Conservation (phyloP, 2,888 invertebrate genomes). For the Eupithecia exiguata region DNA sequence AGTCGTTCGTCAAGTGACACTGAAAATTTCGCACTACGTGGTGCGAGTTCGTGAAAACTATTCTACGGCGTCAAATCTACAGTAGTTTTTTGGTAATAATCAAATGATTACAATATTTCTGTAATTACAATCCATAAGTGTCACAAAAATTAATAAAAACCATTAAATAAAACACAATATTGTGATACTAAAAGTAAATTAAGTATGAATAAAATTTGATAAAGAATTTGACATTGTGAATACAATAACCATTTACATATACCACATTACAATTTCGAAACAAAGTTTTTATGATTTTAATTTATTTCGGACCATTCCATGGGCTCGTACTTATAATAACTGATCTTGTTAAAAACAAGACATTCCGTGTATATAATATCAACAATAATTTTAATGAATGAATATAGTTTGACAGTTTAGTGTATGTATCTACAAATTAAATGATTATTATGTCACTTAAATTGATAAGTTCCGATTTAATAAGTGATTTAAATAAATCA, state of each 20-base stretch:
- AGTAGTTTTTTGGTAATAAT: neutral
- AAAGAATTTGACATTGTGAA: conserved; percentile 37
- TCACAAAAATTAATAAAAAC: neutral
- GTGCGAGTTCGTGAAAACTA: neutral
- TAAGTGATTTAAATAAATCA: neutral
- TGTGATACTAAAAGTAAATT: neutral
- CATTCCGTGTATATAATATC: neutral
- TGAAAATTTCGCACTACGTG: neutral
- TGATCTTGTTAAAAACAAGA: neutral
- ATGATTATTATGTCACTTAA: neutral
- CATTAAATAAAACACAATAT: neutral
- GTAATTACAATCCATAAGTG: neutral
- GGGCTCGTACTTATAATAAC: conserved; percentile 13
- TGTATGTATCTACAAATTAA: neutral
- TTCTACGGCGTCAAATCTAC: neutral
- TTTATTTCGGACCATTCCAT: conserved; percentile 44
- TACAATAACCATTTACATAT: conserved; percentile 30
- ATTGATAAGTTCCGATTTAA: neutral
- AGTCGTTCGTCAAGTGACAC: neutral
- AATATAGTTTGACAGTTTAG: neutral
- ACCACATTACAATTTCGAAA: conserved; percentile 36
- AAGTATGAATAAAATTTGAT: neutral
- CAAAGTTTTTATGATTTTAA: conserved; percentile 30
- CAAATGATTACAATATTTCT: neutral
- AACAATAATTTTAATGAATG: neutral